Evolutionary conservation across 2,797 vertebrate species (phyloP).

Genomic region (Cichlasoma orientale): DNA sequence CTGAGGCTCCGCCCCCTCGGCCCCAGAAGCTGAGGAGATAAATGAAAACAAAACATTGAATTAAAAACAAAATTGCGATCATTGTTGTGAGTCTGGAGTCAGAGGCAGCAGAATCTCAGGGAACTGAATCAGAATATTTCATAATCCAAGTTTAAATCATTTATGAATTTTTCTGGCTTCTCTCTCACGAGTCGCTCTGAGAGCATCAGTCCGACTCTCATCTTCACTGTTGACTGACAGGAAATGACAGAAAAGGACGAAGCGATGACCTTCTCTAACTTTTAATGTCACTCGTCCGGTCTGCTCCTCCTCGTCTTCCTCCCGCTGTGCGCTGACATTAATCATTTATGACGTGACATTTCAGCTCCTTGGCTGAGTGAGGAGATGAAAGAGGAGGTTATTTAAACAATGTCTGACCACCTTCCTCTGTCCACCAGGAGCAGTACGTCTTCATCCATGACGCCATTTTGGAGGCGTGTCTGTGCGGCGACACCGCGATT

Average conservation of each 20-base stretch:
- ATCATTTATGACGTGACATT: conserved; percentile 64
- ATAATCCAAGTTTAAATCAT: too few relatives aligned
- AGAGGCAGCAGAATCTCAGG: too few relatives aligned
- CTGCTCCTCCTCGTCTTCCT: background rate
- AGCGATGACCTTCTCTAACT: conserved; percentile 9
- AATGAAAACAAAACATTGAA: too few relatives aligned
- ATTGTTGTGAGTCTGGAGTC: too few relatives aligned
- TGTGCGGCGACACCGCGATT: conserved; percentile 94
- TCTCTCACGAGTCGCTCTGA: too few relatives aligned
- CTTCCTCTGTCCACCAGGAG: conserved; percentile 79
- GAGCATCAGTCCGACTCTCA: too few relatives aligned
- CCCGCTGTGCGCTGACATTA: conserved; percentile 33
- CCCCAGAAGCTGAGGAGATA: too few relatives aligned
- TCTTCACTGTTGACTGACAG: conserved; percentile 15
- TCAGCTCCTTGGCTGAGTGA: conserved; percentile 1
- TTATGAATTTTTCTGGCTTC: too few relatives aligned
- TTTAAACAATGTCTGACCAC: background rate
- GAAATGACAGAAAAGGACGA: conserved; percentile 32
- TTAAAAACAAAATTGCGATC: too few relatives aligned
- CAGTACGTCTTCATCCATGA: conserved; percentile 99
- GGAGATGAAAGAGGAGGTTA: background rate
- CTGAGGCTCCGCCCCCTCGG: too few relatives aligned
- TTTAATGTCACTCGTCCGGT: conserved; percentile 29
- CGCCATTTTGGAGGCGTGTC: conserved; percentile 96
- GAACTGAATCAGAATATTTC: too few relatives aligned